phyloP scores from a whole-genome alignment of 2,888 invertebrate genomes.

The Mimumesa dahlbomi region DNA sequence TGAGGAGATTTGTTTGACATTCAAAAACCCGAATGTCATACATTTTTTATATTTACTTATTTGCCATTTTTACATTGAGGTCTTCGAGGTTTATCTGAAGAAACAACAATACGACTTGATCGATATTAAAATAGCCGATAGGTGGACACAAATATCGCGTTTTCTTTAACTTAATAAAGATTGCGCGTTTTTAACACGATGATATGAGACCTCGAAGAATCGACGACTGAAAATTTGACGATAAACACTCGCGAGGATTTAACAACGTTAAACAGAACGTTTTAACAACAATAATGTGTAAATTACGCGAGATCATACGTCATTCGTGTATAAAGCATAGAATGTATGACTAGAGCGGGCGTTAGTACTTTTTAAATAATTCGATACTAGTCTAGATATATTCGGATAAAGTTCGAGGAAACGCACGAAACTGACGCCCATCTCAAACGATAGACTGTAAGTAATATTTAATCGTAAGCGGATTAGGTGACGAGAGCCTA shows the following conservation, averaged over 20 bases:
- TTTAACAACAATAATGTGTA: conserved; percentile 56
- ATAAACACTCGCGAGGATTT: conserved; percentile 20
- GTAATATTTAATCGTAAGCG: conserved; percentile 36
- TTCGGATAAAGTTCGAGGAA: conserved; percentile 3
- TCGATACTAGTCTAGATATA: conserved; percentile 39
- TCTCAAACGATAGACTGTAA: conserved; percentile 23
- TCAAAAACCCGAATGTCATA: background rate
- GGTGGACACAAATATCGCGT: too few relatives aligned
- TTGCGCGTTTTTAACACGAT: too few relatives aligned
- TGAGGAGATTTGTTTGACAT: background rate
- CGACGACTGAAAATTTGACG: conserved; percentile 14
- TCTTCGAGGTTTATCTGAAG: conserved; percentile 19
- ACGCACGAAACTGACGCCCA: conserved; percentile 18
- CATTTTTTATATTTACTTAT: conserved; percentile 30
- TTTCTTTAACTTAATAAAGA: too few relatives aligned
- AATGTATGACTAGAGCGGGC: conserved; percentile 28
- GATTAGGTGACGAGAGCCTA: conserved; percentile 33
- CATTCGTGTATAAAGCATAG: conserved; percentile 60
- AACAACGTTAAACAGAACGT: conserved; percentile 30
- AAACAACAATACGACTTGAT: too few relatives aligned
- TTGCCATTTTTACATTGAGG: conserved; percentile 21
- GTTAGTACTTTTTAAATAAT: conserved; percentile 23
- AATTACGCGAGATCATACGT: conserved; percentile 56
- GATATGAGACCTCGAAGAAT: conserved; percentile 32
- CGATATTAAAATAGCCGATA: too few relatives aligned